Conservation (phyloP, 1,140 invertebrate genomes). For the Drosophila tsacasi region DNA sequence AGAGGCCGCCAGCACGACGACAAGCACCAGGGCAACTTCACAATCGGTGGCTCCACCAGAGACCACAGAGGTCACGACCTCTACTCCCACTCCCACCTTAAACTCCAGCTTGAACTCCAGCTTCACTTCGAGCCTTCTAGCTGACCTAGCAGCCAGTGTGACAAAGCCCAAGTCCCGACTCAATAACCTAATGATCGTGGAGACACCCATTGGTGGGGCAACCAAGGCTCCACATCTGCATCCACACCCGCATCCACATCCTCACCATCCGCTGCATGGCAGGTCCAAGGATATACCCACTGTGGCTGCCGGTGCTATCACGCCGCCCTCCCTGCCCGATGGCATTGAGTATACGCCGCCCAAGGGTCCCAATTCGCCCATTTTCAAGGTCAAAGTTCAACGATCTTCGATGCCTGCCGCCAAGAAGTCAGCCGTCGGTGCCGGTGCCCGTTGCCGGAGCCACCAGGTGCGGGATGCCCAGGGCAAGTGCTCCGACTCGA, state of each 20-base stretch:
- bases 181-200: constrained; percentile 69
- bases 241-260: neutral
- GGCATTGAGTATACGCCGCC: constrained; percentile 67
- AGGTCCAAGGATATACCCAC: constrained; percentile 60
- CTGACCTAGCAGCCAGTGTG: constrained; percentile 53
- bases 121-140: constrained; percentile 60
- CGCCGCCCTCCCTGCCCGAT: constrained; percentile 25
- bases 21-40: constrained; percentile 9
- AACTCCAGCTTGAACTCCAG: neutral
- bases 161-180: constrained; percentile 39
- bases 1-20: constrained; percentile 21
- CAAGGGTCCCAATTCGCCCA: constrained; percentile 68
- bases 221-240: constrained; percentile 29
- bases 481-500: constrained; percentile 72
- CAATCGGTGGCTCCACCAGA: constrained; percentile 9
- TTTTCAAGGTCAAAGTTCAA: constrained; percentile 78
- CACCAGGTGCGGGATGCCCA: constrained; percentile 69
- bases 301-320: constrained; percentile 14
- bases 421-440: constrained; percentile 4
- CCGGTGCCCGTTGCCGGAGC: constrained; percentile 52
- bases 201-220: constrained; percentile 43
- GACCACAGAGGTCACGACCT: neutral
- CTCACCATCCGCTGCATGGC: constrained; percentile 25
- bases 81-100: no score
- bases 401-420: constrained; percentile 40